Evolutionary conservation across 2,888 invertebrate species (phyloP).

Genomic region (Unio pictorum): DNA sequence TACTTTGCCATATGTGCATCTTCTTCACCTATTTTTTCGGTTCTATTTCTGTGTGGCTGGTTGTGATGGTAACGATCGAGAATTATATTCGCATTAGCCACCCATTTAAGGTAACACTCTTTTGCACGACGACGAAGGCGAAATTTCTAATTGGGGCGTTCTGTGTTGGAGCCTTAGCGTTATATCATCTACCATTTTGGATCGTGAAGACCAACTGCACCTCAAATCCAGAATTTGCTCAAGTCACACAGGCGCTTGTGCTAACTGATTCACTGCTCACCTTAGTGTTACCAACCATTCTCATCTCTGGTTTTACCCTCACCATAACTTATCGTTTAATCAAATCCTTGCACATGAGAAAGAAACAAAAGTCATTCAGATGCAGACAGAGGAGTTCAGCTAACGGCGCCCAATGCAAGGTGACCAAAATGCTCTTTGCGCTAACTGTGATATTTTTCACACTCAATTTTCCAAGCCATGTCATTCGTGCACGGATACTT

Average conservation of each 20-base stretch:
- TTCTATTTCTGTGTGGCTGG: conserved; percentile 87
- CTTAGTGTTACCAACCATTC: conserved; percentile 20
- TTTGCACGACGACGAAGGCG: conserved; percentile 49
- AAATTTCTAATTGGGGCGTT: conserved; percentile 31
- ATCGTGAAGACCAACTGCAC: conserved; percentile 36
- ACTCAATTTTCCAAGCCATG: conserved; percentile 56
- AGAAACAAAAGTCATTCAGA: neutral
- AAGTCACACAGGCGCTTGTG: conserved; percentile 36
- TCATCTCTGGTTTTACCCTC: conserved; percentile 24
- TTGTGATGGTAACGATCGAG: conserved; percentile 88
- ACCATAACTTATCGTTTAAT: conserved; percentile 13
- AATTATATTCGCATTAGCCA: conserved; percentile 86
- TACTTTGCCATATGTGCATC: no score
- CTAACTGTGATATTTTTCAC: conserved; percentile 54
- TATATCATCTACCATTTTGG: conserved; percentile 55
- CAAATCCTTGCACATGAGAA: no score
- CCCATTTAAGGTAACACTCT: conserved; percentile 75
- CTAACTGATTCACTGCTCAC: conserved; percentile 39
- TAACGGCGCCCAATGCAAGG: conserved; percentile 15
- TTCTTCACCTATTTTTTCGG: conserved; percentile 66
- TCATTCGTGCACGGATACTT: conserved; percentile 36
- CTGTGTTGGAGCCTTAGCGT: conserved; percentile 24
- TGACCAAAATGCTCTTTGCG: conserved; percentile 52
- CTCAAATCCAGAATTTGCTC: conserved; percentile 19
- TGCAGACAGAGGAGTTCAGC: no score